These are phyloP conservation scores for Homarus americanus DNA, from an alignment of 1,140 invertebrate species.

Conservation along the genomic window DNA sequence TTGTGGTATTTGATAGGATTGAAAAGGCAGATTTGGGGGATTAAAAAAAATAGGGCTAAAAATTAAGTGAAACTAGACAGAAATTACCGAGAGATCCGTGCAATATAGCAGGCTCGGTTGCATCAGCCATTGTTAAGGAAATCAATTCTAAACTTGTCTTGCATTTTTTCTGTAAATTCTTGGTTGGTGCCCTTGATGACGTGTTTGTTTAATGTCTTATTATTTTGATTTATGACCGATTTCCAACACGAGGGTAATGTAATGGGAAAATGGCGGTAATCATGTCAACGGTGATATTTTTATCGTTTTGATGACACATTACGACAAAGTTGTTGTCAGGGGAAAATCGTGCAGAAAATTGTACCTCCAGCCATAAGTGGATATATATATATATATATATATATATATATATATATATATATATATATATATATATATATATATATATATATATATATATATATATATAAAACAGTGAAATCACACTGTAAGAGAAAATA, in stretches of 20 bases:
- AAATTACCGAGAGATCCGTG: no score
- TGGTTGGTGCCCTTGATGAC: neutral
- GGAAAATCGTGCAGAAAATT: neutral
- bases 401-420: constrained; percentile 16
- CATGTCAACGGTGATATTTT: neutral
- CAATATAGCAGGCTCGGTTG: no score
- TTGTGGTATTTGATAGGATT: no score
- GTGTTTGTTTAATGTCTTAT: constrained; percentile 9
- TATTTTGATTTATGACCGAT: neutral
- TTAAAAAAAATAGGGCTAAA: no score
- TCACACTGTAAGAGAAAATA: neutral
- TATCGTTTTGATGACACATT: neutral
- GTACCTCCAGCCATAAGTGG: neutral
- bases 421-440: constrained; percentile 20
- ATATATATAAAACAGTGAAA: neutral
- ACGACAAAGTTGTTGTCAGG: neutral
- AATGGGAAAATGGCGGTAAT: neutral
- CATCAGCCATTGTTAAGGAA: neutral
- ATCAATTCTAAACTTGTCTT: neutral
- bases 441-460: neutral
- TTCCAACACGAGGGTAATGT: neutral
- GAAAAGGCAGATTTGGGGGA: no score
- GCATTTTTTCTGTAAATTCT: neutral
- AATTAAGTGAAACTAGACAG: no score
- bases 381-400: no score